Percentiles rank a stretch among this genome's conserved stretches.
Conservation (phyloP, 1,140 invertebrate genomes). For the Harpegnathos saltator region DNA sequence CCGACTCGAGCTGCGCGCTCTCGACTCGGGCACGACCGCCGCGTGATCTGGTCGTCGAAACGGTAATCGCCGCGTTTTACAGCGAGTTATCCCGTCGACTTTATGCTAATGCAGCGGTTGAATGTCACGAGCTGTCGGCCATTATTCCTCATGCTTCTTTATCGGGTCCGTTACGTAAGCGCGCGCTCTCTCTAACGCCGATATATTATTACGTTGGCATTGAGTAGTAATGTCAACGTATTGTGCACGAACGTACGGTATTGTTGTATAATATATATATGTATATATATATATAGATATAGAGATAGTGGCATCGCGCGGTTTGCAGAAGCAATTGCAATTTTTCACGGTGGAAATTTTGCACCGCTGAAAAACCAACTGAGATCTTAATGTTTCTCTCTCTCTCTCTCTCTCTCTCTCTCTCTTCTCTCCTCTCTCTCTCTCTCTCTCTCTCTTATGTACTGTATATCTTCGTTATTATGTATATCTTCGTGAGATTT, state of each 20-base stretch:
- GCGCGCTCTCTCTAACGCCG: neutral
- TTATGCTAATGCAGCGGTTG: slow-evolving; percentile 48
- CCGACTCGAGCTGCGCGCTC: too few species aligned
- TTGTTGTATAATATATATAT: too few species aligned
- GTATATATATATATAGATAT: too few species aligned
- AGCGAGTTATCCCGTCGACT: slow-evolving; percentile 43
- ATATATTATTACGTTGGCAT: slow-evolving; percentile 42
- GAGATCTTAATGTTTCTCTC: too few species aligned
- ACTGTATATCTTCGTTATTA: too few species aligned
- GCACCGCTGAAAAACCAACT: too few species aligned
- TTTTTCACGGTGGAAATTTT: neutral
- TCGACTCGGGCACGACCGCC: neutral
- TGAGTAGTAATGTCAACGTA: slow-evolving; percentile 33
- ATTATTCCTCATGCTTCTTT: slow-evolving; percentile 50
- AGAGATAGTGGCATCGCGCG: too few species aligned
- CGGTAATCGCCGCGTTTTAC: slow-evolving; percentile 41
- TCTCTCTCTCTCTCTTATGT: too few species aligned
- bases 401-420: too few species aligned
- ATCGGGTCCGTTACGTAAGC: slow-evolving; percentile 43
- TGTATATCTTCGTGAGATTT: neutral
- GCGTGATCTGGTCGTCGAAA: slow-evolving; percentile 12
- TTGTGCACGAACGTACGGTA: neutral
- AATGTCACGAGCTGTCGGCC: slow-evolving; percentile 44
- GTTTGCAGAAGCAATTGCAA: too few species aligned
- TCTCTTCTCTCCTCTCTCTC: too few species aligned